Evolutionary conservation across 2,797 vertebrate species (phyloP).

Genomic region (Octomys mimax): DNA sequence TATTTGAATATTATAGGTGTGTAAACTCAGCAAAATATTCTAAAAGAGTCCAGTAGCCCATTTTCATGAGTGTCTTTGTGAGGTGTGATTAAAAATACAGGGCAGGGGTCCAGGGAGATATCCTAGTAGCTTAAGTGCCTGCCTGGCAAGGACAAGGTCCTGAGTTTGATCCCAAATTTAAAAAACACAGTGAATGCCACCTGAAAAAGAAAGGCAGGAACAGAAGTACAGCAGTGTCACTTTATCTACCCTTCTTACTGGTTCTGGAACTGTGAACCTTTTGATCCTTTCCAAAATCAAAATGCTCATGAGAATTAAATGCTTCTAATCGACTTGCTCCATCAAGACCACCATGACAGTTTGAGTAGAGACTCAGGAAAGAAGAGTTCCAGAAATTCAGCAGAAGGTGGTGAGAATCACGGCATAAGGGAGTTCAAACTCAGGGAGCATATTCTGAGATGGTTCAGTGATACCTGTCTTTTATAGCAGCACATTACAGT

Average conservation of each 20-base stretch:
- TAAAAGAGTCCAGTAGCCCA: too few relatives aligned
- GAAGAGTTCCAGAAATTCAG: not conserved
- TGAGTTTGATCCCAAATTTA: too few relatives aligned
- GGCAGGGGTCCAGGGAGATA: too few relatives aligned
- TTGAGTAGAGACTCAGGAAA: not conserved
- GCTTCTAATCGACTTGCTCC: not conserved
- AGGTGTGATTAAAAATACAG: not conserved
- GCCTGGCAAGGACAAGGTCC: too few relatives aligned
- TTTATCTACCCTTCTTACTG: not conserved
- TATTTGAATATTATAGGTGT: too few relatives aligned
- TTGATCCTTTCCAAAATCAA: not conserved
- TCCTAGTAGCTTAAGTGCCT: too few relatives aligned
- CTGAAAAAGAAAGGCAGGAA: not conserved
- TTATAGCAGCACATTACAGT: not conserved
- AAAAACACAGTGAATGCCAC: not conserved
- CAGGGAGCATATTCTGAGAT: not conserved
- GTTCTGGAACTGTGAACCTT: not conserved
- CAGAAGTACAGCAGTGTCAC: not conserved
- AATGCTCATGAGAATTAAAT: not conserved
- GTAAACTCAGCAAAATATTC: too few relatives aligned
- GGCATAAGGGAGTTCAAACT: not conserved
- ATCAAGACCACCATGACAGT: not conserved
- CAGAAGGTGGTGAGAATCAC: not conserved
- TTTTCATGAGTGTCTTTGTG: not conserved
- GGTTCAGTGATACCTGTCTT: not conserved